phyloP scores from a whole-genome alignment of 2,888 invertebrate species.

The Dendrolimus houi region DNA sequence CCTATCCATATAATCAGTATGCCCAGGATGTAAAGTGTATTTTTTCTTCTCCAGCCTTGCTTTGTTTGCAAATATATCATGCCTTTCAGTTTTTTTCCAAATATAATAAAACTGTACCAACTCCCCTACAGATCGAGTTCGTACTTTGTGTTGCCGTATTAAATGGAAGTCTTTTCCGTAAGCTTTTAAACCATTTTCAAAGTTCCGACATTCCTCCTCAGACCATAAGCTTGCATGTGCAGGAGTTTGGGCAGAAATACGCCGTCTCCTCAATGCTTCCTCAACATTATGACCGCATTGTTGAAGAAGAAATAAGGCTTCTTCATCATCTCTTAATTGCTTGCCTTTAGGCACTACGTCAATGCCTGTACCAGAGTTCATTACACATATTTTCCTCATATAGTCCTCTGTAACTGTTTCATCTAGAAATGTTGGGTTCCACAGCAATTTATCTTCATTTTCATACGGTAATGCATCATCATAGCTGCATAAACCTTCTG shows the following conservation, averaged over 20 bases:
- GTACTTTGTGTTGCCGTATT: constrained; percentile 95
- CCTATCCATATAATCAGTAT: constrained; percentile 95
- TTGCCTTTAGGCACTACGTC: constrained; percentile 81
- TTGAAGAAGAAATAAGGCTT: constrained; percentile 91
- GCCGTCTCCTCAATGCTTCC: constrained; percentile 89
- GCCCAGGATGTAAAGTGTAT: constrained; percentile 92
- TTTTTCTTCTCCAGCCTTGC: constrained; percentile 94
- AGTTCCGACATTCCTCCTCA: constrained; percentile 97
- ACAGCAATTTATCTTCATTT: constrained; percentile 95
- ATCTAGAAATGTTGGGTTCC: constrained; percentile 90
- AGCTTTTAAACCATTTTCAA: constrained; percentile 94
- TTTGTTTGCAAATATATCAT: constrained; percentile 94
- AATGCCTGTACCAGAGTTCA: constrained; percentile 57
- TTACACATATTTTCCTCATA: constrained; percentile 78
- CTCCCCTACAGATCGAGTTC: constrained; percentile 96
- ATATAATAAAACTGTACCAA: constrained; percentile 96
- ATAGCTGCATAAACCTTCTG: constrained; percentile 93
- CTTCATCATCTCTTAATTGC: constrained; percentile 90
- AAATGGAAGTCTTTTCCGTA: constrained; percentile 98
- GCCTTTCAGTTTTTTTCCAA: constrained; percentile 99
- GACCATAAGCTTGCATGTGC: constrained; percentile 93
- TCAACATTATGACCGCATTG: constrained; percentile 98
- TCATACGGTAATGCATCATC: constrained; percentile 96
- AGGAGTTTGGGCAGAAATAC: constrained; percentile 82
- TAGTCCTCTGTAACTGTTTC: constrained; percentile 88